phyloP scores from a whole-genome alignment of 2,888 invertebrate species.

The Xylophagus ater region DNA sequence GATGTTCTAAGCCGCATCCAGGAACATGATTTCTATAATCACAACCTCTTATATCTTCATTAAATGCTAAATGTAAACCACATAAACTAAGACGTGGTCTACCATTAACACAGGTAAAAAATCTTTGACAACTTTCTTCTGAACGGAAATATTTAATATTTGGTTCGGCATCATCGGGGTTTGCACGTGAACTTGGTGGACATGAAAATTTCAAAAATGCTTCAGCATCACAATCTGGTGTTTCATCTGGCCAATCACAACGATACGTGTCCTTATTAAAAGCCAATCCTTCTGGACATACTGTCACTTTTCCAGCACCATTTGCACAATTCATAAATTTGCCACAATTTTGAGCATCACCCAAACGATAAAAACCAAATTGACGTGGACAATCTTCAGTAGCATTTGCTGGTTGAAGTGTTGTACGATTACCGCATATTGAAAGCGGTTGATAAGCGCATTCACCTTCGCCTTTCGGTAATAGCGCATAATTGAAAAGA shows the following conservation, averaged over 20 bases:
- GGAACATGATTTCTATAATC: constrained; percentile 69
- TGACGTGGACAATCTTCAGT: constrained; percentile 74
- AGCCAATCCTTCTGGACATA: constrained; percentile 76
- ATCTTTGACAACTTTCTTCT: constrained; percentile 63
- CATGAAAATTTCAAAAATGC: constrained; percentile 67
- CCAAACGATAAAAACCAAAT: constrained; percentile 67
- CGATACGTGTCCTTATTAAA: constrained; percentile 59
- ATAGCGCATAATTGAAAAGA: constrained; percentile 59
- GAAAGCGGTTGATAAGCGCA: constrained; percentile 76
- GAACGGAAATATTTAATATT: constrained; percentile 40
- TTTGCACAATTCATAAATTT: constrained; percentile 72
- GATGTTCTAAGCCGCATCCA: too few relatives aligned
- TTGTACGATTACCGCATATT: constrained; percentile 57
- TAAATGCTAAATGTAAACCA: constrained; percentile 66
- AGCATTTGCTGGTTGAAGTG: constrained; percentile 45
- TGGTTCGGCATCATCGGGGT: constrained; percentile 36
- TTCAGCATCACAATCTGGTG: constrained; percentile 68
- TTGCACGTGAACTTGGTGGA: constrained; percentile 46
- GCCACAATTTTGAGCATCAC: constrained; percentile 57
- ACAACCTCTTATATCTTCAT: constrained; percentile 58
- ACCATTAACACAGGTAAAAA: constrained; percentile 64
- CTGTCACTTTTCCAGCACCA: constrained; percentile 60
- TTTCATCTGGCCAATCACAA: constrained; percentile 84
- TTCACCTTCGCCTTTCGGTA: constrained; percentile 49
- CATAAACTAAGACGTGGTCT: constrained; percentile 66